These are phyloP conservation scores for Trachelus troglodyta DNA, from an alignment of 2,888 invertebrate genomes.

Conservation along the genomic window DNA sequence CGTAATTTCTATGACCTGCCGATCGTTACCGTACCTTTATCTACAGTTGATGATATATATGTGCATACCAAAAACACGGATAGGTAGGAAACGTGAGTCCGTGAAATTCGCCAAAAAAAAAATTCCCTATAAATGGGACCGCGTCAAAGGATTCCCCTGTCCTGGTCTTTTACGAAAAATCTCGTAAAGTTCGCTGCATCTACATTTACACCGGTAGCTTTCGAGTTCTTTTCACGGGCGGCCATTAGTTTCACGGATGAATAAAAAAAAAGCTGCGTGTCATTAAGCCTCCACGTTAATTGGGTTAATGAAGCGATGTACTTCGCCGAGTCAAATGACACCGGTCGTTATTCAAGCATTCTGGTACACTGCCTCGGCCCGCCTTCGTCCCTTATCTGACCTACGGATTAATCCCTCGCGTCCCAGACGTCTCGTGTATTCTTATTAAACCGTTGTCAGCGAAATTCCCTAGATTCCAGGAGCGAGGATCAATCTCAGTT, in stretches of 20 bases:
- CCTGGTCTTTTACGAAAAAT: background rate
- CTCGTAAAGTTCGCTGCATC: background rate
- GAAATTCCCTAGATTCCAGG: background rate
- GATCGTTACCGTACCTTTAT: background rate
- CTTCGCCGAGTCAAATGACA: conserved; percentile 45
- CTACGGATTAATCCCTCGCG: background rate
- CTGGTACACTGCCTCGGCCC: background rate
- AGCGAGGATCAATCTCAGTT: background rate
- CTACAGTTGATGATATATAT: background rate
- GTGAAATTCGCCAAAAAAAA: background rate
- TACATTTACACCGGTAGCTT: background rate
- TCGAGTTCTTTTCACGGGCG: conserved; percentile 21
- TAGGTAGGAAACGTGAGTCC: no score
- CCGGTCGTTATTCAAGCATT: conserved; percentile 5
- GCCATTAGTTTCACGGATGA: conserved; percentile 44
- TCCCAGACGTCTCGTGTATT: background rate
- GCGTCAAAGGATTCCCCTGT: background rate
- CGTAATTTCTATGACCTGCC: background rate
- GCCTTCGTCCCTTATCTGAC: background rate
- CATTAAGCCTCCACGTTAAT: conserved; percentile 53
- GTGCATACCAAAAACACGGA: no score
- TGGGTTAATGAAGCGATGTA: conserved; percentile 59
- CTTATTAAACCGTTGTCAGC: background rate
- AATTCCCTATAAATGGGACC: background rate
- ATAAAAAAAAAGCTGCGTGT: conserved; percentile 43